Evolutionary conservation across 2,797 vertebrate genomes (phyloP), one percentile per base, ranked within the genome.

Genomic region (Propithecus perrieri): DNA sequence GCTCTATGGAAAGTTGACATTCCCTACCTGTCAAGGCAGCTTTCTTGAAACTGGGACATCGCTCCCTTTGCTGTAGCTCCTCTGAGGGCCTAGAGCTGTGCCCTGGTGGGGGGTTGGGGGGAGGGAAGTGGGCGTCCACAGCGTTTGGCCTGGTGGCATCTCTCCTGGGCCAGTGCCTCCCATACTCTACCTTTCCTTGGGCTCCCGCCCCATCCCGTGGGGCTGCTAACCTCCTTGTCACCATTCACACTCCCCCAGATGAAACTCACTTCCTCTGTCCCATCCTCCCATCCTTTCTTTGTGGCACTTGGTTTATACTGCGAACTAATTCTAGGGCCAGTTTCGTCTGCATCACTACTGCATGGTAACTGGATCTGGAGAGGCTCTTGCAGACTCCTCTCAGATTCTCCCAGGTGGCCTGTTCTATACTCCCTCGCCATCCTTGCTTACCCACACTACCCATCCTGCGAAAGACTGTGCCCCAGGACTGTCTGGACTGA

Each of bases 1-100:
- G 97, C 95, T 98, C 98, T 98, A 98, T 98, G 97, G 98, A 98
- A 99, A 98, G 98, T 95, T 93, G 97, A 97, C 94, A 98, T 99
- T 98, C 98, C 96, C 89, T 97, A 97, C 97, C 94, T 97, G 97
- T 97, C 97, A 96, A 15, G 46, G 72, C 83, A 0, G 59, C 41
- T 87, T 65, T 38, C 38, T 88, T 59, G 20, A 95, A 86, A 46
- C 22, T 0, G 0, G 50, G 72, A 88, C 50, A 33, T 4, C 0
- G 61, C 76, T 96, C 33, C 69, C 63, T 59, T 91, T 22, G 75
- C 48, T 5, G 2, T 41, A 90, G 3, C 22, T 72, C 38, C 84
- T 86, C n/a, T 28, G 9, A 46, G 3, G 55, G 33, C 63, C 55
- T 57, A 57, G 22, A 57, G 55, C 69, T 57, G 1, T 75, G 24